phyloP scores from a whole-genome alignment of 2,113 vertebrate species.

The Clarias macrocephalus region DNA sequence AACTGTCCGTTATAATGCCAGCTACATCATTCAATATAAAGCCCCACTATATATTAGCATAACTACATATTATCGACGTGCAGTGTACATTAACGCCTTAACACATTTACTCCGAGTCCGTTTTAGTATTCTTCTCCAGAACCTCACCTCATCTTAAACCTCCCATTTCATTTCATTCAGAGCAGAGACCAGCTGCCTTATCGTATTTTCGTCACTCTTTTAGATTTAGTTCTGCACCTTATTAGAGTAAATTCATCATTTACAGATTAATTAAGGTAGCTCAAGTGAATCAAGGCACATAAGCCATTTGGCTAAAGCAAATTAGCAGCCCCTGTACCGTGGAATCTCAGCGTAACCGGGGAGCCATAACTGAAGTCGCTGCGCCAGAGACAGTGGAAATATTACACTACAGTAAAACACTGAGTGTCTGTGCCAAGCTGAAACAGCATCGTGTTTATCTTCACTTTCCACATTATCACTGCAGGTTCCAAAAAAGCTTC shows the following conservation, averaged over 20 bases:
- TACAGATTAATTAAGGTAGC: conserved; percentile 6
- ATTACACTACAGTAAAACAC: conserved; percentile 23
- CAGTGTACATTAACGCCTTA: background rate
- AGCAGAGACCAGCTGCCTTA: background rate
- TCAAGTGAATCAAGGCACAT: conserved; percentile 5
- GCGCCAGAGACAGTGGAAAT: conserved; percentile 22
- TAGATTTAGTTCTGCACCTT: background rate
- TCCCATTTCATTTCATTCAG: background rate
- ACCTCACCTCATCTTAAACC: background rate
- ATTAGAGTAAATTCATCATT: conserved; percentile 19
- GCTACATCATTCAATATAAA: background rate
- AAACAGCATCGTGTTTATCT: conserved; percentile 27
- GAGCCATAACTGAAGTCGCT: conserved; percentile 36
- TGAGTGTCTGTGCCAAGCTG: conserved; percentile 16
- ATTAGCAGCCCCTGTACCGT: conserved; percentile 13
- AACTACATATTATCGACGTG: background rate
- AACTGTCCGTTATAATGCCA: background rate
- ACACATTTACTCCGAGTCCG: background rate
- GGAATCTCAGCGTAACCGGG: conserved; percentile 22
- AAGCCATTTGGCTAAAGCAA: background rate
- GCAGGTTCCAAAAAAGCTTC: conserved; percentile 29
- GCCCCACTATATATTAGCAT: background rate
- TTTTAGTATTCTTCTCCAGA: background rate
- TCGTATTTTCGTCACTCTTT: conserved; percentile 1
- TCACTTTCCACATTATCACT: conserved; percentile 29